Conservation (phyloP, 2,888 invertebrate species). For the Meganola albula region DNA sequence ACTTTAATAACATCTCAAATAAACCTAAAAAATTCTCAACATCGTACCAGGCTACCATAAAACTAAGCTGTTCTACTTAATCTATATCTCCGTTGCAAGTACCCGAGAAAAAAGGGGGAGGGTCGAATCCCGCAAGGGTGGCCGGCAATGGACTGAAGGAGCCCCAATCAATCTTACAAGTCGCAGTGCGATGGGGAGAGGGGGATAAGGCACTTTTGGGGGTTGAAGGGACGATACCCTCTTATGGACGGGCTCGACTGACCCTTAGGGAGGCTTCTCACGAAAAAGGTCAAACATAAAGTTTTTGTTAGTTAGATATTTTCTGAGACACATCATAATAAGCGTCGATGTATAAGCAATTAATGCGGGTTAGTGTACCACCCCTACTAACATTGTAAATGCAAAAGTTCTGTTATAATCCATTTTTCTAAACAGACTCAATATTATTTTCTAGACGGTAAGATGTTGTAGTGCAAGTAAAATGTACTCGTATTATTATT, state of each 20-base stretch:
- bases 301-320: slow-evolving; percentile 55
- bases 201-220: slow-evolving; percentile 47
- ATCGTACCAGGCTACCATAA: slow-evolving; percentile 17
- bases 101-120: slow-evolving; percentile 70
- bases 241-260: slow-evolving; percentile 65
- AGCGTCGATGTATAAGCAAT: slow-evolving; percentile 25
- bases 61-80: slow-evolving; percentile 44
- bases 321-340: slow-evolving; percentile 27
- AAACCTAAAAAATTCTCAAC: slow-evolving; percentile 14
- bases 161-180: slow-evolving; percentile 79
- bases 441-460: no score
- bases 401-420: no score
- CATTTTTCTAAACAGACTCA: no score
- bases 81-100: slow-evolving; percentile 47
- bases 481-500: no score
- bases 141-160: slow-evolving; percentile 76
- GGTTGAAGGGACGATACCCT: slow-evolving; percentile 73
- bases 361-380: no score
- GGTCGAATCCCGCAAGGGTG: slow-evolving; percentile 69
- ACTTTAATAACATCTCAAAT: slow-evolving; percentile 11
- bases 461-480: no score
- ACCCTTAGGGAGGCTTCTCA: slow-evolving; percentile 58
- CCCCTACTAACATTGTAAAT: no score
- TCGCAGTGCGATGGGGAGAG: slow-evolving; percentile 55
- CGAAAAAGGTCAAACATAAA: slow-evolving; percentile 63